Conservation (phyloP, 2,888 invertebrate genomes). For the Lamellibrachia columna region DNA sequence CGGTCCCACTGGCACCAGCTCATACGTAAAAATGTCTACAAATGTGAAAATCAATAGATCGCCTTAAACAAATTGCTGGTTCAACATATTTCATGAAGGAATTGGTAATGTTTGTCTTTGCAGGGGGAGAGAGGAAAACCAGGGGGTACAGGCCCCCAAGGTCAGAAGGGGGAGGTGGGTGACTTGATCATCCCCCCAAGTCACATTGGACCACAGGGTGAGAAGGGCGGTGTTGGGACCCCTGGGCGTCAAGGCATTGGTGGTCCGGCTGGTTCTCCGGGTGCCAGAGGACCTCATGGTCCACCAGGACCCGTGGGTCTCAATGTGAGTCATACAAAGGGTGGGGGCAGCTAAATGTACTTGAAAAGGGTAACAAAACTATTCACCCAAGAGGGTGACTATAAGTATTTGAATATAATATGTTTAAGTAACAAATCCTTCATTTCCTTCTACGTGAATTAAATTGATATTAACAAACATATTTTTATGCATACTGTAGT, state of each 20-base stretch:
- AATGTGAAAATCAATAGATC: too few relatives aligned
- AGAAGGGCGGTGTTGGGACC: conserved; percentile 25
- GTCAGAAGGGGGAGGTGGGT: conserved; percentile 49
- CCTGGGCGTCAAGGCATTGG: conserved; percentile 28
- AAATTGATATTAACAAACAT: too few relatives aligned
- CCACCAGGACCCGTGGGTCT: conserved; percentile 21
- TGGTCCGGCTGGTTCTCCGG: conserved; percentile 33
- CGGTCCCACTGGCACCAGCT: too few relatives aligned
- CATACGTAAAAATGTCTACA: too few relatives aligned
- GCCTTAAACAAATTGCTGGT: background rate
- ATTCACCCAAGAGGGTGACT: too few relatives aligned
- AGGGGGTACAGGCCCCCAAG: conserved; percentile 37
- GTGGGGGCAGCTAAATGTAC: background rate
- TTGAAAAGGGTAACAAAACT: too few relatives aligned
- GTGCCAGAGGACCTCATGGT: conserved; percentile 25
- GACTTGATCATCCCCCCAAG: conserved; percentile 33
- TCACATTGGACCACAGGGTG: conserved; percentile 23
- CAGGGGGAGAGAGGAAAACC: conserved; percentile 38
- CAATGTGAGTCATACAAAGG: background rate
- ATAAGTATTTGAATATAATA: too few relatives aligned
- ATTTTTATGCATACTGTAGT: too few relatives aligned
- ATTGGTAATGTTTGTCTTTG: background rate
- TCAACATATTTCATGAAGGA: background rate
- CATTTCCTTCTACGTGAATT: too few relatives aligned
- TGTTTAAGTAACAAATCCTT: too few relatives aligned